Evolutionary conservation across 2,888 invertebrate genomes (phyloP), one percentile per base, ranked within the genome.

Genomic region (Machimus rusticus): DNA sequence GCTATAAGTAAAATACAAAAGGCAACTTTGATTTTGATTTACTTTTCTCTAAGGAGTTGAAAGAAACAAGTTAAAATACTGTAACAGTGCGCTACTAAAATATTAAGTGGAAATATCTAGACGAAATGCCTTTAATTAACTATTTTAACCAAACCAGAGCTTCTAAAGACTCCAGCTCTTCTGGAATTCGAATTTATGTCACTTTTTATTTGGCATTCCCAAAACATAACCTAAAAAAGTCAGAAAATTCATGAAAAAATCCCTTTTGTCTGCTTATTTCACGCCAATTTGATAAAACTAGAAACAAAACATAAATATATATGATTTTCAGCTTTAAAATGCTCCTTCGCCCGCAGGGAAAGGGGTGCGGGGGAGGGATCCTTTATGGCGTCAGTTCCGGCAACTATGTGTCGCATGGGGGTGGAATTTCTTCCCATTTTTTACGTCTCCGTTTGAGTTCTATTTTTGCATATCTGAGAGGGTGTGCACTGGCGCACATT

Each of bases 371-470:
- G 19, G 37, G 51, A 6, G 51, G 16, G 19, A n/a, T 37, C 76
- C 55, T 51, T 81, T 51, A 37, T 51, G 31, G 28, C 46, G 55
- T 39, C 82, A 34, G 34, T 82, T 82, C 82, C 82, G 79, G 66
- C 57, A 82, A 82, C 57, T 82, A 34, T 82, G 19, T 82, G 66
- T 66, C 66, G 57, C 34, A 66, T 55, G 19, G 28, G 57, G 57
- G 37, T n/a, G 37, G 76, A 37, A 66, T 55, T 57, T 55, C 55
- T 82, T 31, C 82, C 57, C 57, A 82, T 57, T 55, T 81, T 82
- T 37, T 82, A 57, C 37, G 19, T 82, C 57, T 82, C 66, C 66
- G 66, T 79, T 51, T 51, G 79, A 79, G 51, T 79, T 79, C 46
- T 66, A 85, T 85, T 74, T 74, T 74, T 85, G 85, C 85, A 85